Conservation (phyloP, 2,797 vertebrate species). For the Ptychadena robeensis region DNA sequence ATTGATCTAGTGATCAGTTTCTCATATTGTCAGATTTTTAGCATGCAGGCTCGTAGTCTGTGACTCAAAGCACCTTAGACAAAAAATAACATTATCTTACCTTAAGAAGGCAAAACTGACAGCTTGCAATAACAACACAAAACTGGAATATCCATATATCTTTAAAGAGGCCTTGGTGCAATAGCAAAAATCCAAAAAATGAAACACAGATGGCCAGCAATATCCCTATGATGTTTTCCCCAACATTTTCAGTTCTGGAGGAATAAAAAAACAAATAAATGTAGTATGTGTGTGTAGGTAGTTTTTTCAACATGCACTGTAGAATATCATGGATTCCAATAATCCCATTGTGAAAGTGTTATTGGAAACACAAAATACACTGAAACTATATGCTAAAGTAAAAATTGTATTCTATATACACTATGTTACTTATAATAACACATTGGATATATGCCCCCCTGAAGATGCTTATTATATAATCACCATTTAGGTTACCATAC, state of each 20-base stretch:
- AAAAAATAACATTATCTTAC: constrained; percentile 71
- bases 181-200: constrained; percentile 90
- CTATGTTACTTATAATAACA: no score
- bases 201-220: constrained; percentile 90
- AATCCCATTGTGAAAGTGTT: no score
- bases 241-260: constrained; percentile 87
- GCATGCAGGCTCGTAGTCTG: no score
- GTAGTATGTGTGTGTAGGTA: neutral
- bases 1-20: no score
- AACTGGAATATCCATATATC: constrained; percentile 94
- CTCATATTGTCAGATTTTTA: no score
- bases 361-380: no score
- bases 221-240: constrained; percentile 87
- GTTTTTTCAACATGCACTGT: neutral
- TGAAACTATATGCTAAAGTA: no score
- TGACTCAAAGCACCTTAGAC: no score
- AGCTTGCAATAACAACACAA: constrained; percentile 95
- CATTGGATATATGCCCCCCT: no score
- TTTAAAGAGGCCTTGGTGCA: constrained; percentile 92
- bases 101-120: constrained; percentile 97
- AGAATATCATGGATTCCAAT: constrained; percentile 58
- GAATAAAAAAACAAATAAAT: neutral
- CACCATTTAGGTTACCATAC: no score
- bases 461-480: no score
- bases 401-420: no score